Evolutionary conservation across 1,140 invertebrate genomes (phyloP).

Genomic region (Mercenaria mercenaria): DNA sequence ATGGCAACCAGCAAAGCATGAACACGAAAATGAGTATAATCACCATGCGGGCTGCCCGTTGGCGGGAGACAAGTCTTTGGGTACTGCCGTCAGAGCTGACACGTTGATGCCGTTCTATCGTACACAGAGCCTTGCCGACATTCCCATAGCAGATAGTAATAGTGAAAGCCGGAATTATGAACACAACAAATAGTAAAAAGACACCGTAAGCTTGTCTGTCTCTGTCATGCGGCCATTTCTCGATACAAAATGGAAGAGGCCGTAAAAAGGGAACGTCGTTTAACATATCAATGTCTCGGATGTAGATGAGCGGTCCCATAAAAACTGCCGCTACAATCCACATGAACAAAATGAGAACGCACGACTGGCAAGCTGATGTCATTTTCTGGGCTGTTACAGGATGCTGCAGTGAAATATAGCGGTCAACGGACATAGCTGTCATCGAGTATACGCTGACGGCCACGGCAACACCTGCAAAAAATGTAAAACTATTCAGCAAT

Average conservation of each 20-base stretch:
- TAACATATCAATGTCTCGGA: slow-evolving; percentile 82
- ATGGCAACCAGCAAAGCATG: slow-evolving; percentile 97
- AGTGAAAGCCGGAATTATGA: slow-evolving; percentile 86
- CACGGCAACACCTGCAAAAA: slow-evolving; percentile 90
- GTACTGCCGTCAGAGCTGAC: slow-evolving; percentile 88
- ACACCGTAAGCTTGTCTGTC: slow-evolving; percentile 86
- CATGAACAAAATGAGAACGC: slow-evolving; percentile 87
- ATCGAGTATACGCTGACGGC: slow-evolving; percentile 93
- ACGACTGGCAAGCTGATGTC: slow-evolving; percentile 88
- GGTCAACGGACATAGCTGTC: slow-evolving; percentile 93
- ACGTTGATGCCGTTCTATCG: slow-evolving; percentile 86
- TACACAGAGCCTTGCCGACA: slow-evolving; percentile 87
- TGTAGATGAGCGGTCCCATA: slow-evolving; percentile 90
- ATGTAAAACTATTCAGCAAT: too few species aligned
- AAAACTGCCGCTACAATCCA: slow-evolving; percentile 90
- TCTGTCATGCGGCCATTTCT: slow-evolving; percentile 85
- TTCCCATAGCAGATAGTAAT: slow-evolving; percentile 87
- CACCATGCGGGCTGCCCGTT: slow-evolving; percentile 96
- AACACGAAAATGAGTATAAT: slow-evolving; percentile 96
- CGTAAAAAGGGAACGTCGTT: slow-evolving; percentile 67
- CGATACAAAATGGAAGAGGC: slow-evolving; percentile 87
- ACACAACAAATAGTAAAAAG: slow-evolving; percentile 87
- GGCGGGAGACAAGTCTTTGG: slow-evolving; percentile 92
- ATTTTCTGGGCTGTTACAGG: slow-evolving; percentile 87
- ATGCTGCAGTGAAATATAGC: slow-evolving; percentile 91